Conservation (phyloP, 2,797 vertebrate species). For the Sebastes melanostomus region DNA sequence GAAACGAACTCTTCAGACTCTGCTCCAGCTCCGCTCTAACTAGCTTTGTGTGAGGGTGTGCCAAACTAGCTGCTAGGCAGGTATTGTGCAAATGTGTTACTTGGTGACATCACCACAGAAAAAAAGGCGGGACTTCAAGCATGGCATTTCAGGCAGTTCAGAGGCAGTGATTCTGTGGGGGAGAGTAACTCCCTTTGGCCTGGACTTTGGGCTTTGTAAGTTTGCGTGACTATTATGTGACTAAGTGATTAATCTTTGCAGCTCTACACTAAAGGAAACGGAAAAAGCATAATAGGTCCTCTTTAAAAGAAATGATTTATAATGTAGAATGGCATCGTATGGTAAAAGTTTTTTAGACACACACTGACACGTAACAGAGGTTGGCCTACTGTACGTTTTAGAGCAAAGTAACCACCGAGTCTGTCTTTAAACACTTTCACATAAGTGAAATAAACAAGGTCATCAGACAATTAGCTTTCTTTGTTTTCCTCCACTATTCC, state of each 20-base stretch:
- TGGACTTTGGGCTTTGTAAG: too few relatives aligned
- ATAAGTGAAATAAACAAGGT: conserved; percentile 66
- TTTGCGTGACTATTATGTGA: too few relatives aligned
- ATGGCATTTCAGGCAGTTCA: too few relatives aligned
- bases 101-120: background rate
- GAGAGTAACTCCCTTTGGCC: too few relatives aligned
- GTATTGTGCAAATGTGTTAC: background rate
- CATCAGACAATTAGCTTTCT: conserved; percentile 62
- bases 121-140: too few relatives aligned
- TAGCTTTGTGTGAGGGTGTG: background rate
- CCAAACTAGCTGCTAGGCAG: background rate
- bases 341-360: background rate
- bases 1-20: background rate
- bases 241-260: too few relatives aligned
- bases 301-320: background rate
- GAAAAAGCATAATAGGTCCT: background rate
- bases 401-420: conserved; percentile 2
- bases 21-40: background rate
- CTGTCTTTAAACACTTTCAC: conserved; percentile 20
- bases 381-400: background rate
- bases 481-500: conserved; percentile 50
- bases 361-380: background rate
- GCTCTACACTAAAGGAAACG: too few relatives aligned
- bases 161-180: too few relatives aligned
- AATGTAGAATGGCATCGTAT: background rate